Percentiles rank a stretch among this genome's conserved stretches.
phyloP scores from a whole-genome alignment of 2,888 invertebrate species.

The Myopa testacea region DNA sequence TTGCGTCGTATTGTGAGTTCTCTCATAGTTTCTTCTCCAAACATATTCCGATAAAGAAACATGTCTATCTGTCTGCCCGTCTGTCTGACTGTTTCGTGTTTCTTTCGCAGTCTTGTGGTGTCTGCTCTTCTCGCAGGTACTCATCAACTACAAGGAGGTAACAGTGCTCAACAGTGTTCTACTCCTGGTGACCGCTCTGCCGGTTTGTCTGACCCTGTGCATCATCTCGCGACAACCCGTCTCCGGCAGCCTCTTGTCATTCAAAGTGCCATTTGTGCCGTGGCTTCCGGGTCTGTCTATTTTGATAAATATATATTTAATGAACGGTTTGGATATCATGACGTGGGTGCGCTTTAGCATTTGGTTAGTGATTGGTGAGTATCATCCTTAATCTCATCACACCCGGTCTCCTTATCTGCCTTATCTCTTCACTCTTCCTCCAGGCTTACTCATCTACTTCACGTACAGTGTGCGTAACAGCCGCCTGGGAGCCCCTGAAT shows the following conservation, averaged over 20 bases:
- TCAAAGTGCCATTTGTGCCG: conserved; percentile 85
- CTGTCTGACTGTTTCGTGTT: background rate
- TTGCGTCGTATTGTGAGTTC: conserved; percentile 68
- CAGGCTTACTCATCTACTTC: conserved; percentile 73
- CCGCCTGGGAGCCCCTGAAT: conserved; percentile 54
- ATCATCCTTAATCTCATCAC: background rate
- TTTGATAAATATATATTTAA: conserved; percentile 85
- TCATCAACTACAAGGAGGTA: conserved; percentile 58
- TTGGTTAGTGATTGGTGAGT: conserved; percentile 82
- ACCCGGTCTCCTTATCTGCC: too few species aligned
- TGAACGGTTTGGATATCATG: conserved; percentile 73
- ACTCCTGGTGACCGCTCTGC: conserved; percentile 52
- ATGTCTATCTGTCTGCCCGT: background rate
- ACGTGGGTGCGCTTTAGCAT: conserved; percentile 88
- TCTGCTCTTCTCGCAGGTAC: conserved; percentile 56
- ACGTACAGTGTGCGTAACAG: conserved; percentile 73
- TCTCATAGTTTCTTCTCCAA: background rate
- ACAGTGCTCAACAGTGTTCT: conserved; percentile 50
- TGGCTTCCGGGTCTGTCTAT: conserved; percentile 84
- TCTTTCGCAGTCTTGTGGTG: conserved; percentile 57
- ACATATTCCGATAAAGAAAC: background rate
- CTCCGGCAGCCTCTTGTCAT: conserved; percentile 73
- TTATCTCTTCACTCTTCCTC: conserved; percentile 39
- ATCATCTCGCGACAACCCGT: conserved; percentile 74
- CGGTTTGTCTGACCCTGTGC: conserved; percentile 68